Conservation (phyloP, 2,113 vertebrate genomes). For the Psittacara wagleri region DNA sequence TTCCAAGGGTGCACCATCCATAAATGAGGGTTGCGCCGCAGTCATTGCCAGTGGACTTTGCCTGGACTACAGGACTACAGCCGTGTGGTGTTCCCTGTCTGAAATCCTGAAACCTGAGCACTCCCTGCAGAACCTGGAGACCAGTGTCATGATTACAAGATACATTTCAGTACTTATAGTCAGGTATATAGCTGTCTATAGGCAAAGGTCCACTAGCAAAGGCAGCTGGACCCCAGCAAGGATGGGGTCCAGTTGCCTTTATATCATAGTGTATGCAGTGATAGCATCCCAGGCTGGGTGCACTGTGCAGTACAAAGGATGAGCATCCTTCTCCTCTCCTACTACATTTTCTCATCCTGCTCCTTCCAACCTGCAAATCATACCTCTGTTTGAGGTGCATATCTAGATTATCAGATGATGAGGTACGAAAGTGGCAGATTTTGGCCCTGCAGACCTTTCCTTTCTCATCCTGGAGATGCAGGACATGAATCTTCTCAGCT, state of each 20-base stretch:
- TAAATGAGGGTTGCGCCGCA: neutral
- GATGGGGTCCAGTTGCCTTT: neutral
- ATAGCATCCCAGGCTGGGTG: neutral
- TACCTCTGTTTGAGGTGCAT: neutral
- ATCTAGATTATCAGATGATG: neutral
- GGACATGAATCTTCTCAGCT: neutral
- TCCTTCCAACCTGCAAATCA: neutral
- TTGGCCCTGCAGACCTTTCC: neutral
- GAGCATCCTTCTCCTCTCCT: neutral
- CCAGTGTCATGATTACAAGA: neutral
- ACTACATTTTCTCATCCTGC: neutral
- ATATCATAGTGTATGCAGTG: neutral
- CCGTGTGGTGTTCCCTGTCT: neutral
- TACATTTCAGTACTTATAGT: neutral
- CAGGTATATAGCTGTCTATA: neutral
- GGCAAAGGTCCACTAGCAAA: neutral
- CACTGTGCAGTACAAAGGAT: accelerated
- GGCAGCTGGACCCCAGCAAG: neutral
- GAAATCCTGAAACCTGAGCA: neutral
- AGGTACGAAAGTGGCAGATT: neutral
- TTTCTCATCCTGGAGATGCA: neutral
- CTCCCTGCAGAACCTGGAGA: neutral
- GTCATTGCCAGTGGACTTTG: neutral
- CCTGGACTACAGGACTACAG: neutral
- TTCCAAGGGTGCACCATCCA: neutral